These are phyloP conservation scores for Pecten maximus DNA, from an alignment of 2,888 invertebrate genomes.

Conservation along the genomic window DNA sequence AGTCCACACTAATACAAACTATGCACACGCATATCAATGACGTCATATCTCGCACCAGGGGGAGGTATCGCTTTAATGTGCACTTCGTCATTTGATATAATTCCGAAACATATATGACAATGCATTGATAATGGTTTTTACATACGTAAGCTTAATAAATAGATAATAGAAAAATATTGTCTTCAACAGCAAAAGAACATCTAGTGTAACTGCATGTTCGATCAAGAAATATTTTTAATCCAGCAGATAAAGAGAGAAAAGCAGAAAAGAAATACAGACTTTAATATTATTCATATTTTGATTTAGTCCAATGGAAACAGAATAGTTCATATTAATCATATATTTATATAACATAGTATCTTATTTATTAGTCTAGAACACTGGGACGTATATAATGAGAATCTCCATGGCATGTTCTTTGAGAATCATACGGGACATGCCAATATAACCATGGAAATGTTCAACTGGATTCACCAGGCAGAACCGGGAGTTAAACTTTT, in stretches of 20 bases:
- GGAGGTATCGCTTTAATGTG: conserved; percentile 56
- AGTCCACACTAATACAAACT: conserved; percentile 45
- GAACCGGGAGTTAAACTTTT: conserved; percentile 67
- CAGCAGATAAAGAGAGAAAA: no score
- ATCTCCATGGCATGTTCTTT: conserved; percentile 69
- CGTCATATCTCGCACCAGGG: conserved; percentile 58
- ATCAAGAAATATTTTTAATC: no score
- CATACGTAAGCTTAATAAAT: background rate
- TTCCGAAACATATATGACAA: background rate
- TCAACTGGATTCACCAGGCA: conserved; percentile 60
- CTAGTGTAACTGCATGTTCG: no score
- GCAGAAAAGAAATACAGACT: no score
- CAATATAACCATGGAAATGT: conserved; percentile 68
- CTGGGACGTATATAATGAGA: conserved; percentile 78
- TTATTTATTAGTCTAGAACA: conserved; percentile 64
- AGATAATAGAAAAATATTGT: background rate
- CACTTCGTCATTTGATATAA: background rate
- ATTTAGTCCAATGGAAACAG: no score
- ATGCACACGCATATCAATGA: conserved; percentile 58
- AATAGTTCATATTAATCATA: no score
- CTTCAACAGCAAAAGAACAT: no score
- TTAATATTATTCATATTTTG: no score
- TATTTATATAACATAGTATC: no score
- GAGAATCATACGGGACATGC: conserved; percentile 63
- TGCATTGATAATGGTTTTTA: no score